Base-by-base conservation (phyloP, 2,888 invertebrate genomes). In the Lasioglossum villosulum region DNA sequence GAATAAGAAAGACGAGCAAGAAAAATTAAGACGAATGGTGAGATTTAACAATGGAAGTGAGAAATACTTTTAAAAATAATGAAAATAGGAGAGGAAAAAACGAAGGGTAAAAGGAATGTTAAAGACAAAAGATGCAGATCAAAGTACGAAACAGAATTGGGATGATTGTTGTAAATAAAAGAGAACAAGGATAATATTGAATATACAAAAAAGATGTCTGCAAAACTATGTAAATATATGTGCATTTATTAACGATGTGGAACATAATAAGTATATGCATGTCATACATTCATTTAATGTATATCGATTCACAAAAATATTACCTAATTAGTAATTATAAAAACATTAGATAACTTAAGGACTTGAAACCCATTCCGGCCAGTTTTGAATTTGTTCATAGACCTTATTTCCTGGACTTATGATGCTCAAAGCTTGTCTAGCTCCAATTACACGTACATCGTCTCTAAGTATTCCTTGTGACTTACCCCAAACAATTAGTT, bases 351-450 rank as follows among this genome's bases (percentile, higher is more conserved):
- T 19, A 16, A 34, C 0, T 42, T 78, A 91, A 52, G 89, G 82
- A 6, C 19, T 75, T 0, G 82, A 63, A 1, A 71, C 86, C 95
- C 95, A 96, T 89, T 96, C 95, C 0, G 96, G 94, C 96, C 96
- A 96, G 0, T 93, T 93, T 90, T 96, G 94, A 27, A 97, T 95
- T 77, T 96, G 95, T 0, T 92, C 92, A 88, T 95, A 96, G 23
- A 97, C 94, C 81, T 94, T 92, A 0, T 94, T 91, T 1, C 97
- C 97, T 59, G 97, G 97, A 90, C 96, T 97, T 3, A 91, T 73
- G 0, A 96, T 96, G 0, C 90, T 87, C 4, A 93, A 93, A 5
- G 97, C 94, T 93, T 97, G 96, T 73, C 90, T 91, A 37, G 83
- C 93, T 2, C 88, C 93, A 4, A 94, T 77, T 5, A 94, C 91